phyloP scores from a whole-genome alignment of 2,797 vertebrate species.

The Gallinago solitaria region DNA sequence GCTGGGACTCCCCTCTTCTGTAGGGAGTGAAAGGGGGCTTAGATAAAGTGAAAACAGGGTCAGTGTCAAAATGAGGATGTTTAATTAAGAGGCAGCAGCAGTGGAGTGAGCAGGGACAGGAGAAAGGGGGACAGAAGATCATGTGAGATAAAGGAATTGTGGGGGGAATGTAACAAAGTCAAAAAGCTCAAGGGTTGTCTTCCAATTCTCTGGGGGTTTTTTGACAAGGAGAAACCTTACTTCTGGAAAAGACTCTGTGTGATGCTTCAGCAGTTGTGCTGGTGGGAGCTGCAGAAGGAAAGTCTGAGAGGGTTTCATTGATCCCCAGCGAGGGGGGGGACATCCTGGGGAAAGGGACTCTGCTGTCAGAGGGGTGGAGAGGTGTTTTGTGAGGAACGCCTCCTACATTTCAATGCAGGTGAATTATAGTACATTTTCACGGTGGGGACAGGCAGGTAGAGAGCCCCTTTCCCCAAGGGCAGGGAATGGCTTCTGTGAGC shows the following conservation, averaged over 20 bases:
- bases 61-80: not conserved
- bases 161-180: not conserved
- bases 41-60: not conserved
- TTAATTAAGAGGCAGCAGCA: not conserved
- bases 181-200: not conserved
- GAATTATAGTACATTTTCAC: not conserved
- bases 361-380: not conserved
- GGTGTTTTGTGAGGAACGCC: not conserved
- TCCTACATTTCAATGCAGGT: not conserved
- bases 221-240: not conserved
- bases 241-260: not conserved
- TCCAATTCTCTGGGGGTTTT: not conserved
- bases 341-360: not conserved
- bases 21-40: not conserved
- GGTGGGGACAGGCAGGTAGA: not conserved
- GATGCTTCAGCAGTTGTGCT: not conserved
- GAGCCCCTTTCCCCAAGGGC: not conserved
- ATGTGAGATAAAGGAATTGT: not conserved
- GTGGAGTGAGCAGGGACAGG: not conserved
- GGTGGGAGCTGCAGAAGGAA: not conserved
- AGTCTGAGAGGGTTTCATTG: not conserved
- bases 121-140: not conserved
- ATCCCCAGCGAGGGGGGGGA: fast-evolving
- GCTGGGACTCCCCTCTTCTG: not conserved
- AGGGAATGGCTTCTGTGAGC: not conserved